Percentiles rank a stretch among this genome's conserved stretches.
These are phyloP conservation scores for Nezara viridula DNA, from an alignment of 2,888 invertebrate species.

Conservation along the genomic window DNA sequence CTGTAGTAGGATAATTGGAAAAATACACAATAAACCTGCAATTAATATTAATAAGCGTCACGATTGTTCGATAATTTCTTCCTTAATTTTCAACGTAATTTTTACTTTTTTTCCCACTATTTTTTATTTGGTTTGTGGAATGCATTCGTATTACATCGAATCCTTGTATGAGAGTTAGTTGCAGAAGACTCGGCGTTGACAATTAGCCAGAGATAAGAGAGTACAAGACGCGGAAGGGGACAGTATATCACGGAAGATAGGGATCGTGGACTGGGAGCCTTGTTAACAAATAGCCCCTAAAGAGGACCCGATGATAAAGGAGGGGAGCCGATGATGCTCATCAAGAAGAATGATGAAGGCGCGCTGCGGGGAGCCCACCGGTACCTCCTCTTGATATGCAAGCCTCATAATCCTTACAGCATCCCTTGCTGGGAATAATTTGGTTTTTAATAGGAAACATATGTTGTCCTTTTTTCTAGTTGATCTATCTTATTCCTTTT, in stretches of 20 bases:
- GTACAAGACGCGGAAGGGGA: not conserved
- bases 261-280: not conserved
- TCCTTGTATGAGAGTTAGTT: not conserved
- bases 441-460: constrained; percentile 56
- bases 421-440: constrained; percentile 54
- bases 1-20: not conserved
- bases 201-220: not conserved
- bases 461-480: constrained; percentile 43
- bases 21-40: not conserved
- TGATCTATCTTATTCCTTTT: not conserved
- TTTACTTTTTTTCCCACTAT: not conserved
- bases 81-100: not conserved
- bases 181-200: not conserved
- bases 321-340: constrained; percentile 7
- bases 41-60: constrained; percentile 11
- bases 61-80: not conserved
- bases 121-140: not conserved
- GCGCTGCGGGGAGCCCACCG: not conserved
- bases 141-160: not conserved
- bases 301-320: not conserved
- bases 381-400: constrained; percentile 29
- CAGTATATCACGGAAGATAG: not conserved
- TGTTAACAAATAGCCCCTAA: constrained; percentile 29
- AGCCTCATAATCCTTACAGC: constrained; percentile 55
- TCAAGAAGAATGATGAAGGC: constrained; percentile 11